Conservation (phyloP, 2,888 invertebrate species). For the Apodemia zela region DNA sequence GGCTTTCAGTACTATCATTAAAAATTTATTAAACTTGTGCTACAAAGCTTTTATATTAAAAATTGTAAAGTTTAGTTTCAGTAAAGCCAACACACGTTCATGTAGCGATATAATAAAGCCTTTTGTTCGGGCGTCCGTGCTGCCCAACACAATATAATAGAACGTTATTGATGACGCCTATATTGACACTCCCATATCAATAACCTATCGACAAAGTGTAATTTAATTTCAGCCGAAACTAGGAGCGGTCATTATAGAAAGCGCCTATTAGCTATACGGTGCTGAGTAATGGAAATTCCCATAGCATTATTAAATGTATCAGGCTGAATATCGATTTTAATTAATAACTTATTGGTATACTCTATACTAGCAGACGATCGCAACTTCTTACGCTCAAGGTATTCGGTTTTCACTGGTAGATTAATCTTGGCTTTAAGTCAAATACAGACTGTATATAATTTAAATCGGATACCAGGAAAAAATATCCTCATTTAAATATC, state of each 20-base stretch:
- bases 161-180: constrained; percentile 58
- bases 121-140: constrained; percentile 44
- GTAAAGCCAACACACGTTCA: constrained; percentile 32
- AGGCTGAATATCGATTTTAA: constrained; percentile 4
- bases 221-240: constrained; percentile 71
- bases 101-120: constrained; percentile 43
- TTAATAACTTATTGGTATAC: background rate
- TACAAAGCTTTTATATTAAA: constrained; percentile 21
- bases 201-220: constrained; percentile 70
- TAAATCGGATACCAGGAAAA: too few relatives aligned
- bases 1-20: background rate
- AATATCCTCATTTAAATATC: too few relatives aligned
- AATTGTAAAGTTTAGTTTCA: constrained; percentile 28
- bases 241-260: constrained; percentile 57
- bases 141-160: constrained; percentile 42
- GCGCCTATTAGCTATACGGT: constrained; percentile 37
- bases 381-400: background rate
- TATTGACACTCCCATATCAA: constrained; percentile 65
- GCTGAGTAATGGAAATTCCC: constrained; percentile 9
- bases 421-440: too few relatives aligned
- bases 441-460: too few relatives aligned
- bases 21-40: background rate
- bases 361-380: background rate
- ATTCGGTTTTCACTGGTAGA: too few relatives aligned
- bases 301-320: constrained; percentile 6